A percentile compares a stretch with the other conserved stretches of the same genome.
Conservation (phyloP, 2,797 vertebrate genomes). For the Pyrocephalus nanus region DNA sequence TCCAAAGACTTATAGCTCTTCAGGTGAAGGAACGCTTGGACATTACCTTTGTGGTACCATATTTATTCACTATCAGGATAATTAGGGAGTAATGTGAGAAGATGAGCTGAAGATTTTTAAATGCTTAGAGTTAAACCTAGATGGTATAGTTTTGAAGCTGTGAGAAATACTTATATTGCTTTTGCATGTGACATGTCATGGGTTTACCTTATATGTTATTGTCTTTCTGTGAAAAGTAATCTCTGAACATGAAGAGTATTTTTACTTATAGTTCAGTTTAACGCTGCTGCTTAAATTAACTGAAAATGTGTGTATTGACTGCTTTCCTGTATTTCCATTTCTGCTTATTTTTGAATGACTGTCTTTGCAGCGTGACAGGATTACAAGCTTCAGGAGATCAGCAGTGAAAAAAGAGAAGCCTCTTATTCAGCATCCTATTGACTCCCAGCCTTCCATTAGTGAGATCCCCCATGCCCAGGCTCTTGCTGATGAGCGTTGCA, state of each 20-base stretch:
- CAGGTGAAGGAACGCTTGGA: conserved; percentile 3
- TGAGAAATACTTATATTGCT: not conserved
- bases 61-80: not conserved
- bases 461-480: conserved; percentile 91
- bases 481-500: conserved; percentile 89
- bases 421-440: conserved; percentile 93
- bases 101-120: not conserved
- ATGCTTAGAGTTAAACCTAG: not conserved
- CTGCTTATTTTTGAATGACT: conserved; percentile 13
- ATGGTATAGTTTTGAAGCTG: not conserved
- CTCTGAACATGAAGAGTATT: not conserved
- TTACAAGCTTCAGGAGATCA: conserved; percentile 94
- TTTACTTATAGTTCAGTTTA: conserved; percentile 54
- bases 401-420: conserved; percentile 92
- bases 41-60: not conserved
- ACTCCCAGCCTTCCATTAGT: conserved; percentile 80
- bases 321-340: not conserved
- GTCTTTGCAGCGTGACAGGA: conserved; percentile 90
- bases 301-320: conserved; percentile 4
- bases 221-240: not conserved
- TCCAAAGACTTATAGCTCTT: not conserved
- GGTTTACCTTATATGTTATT: not conserved
- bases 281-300: conserved; percentile 67
- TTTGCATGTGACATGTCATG: not conserved
- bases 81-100: not conserved